Evolutionary conservation across 2,113 vertebrate species (phyloP).

Genomic region (Cynopterus brachyotis): DNA sequence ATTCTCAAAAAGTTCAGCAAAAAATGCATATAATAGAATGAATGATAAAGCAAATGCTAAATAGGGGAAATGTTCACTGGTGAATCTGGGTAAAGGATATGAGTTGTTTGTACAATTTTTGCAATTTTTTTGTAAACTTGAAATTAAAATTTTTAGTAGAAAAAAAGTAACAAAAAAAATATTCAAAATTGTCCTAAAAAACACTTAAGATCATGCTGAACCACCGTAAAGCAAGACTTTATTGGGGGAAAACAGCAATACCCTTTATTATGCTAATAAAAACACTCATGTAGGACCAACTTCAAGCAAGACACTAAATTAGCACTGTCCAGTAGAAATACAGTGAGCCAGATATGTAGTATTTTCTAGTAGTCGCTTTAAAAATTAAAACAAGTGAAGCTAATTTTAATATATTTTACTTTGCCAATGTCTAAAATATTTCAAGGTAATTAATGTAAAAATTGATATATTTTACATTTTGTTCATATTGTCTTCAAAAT

Average conservation of each 20-base stretch:
- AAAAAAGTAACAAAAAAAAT: constrained; percentile 10
- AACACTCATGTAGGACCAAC: neutral
- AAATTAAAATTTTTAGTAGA: neutral
- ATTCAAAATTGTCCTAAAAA: constrained; percentile 13
- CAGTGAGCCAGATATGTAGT: neutral
- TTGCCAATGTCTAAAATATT: neutral
- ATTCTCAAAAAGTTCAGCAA: neutral
- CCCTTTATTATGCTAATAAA: neutral
- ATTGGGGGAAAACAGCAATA: neutral
- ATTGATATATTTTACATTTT: neutral
- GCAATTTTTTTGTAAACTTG: neutral
- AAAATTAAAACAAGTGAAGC: neutral
- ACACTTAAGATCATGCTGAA: neutral
- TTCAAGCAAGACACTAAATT: neutral
- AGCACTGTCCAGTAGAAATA: neutral
- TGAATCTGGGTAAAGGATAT: neutral
- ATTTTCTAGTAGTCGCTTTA: neutral
- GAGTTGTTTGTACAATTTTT: neutral
- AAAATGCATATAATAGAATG: neutral
- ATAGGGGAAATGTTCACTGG: neutral
- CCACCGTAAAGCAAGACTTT: neutral
- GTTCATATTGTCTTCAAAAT: neutral
- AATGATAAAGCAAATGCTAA: constrained; percentile 26
- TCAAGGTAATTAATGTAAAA: neutral
- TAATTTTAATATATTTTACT: neutral